Evolutionary conservation across 2,113 vertebrate genomes (phyloP).

Genomic region (Ctenodactylus gundi): DNA sequence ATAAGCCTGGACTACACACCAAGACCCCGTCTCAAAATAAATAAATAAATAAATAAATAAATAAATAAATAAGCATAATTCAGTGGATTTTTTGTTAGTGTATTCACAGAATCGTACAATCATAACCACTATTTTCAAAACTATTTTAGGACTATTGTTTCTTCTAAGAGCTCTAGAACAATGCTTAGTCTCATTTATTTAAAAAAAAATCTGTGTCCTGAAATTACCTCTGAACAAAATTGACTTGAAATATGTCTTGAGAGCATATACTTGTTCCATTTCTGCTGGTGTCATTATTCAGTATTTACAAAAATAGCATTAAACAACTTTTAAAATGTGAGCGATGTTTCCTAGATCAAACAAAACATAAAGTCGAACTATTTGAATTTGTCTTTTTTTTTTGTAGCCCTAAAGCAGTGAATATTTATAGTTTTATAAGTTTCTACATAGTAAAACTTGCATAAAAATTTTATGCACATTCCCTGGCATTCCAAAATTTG

Average conservation of each 20-base stretch:
- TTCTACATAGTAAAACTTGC: neutral
- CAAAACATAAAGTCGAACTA: neutral
- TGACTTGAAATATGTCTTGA: neutral
- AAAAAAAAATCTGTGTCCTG: neutral
- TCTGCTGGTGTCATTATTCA: neutral
- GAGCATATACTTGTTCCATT: neutral
- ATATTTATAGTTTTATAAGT: neutral
- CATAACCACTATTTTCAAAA: neutral
- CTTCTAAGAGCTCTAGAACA: neutral
- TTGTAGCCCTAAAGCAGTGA: neutral
- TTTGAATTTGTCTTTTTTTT: slow-evolving; percentile 3
- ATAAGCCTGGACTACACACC: too few relatives aligned
- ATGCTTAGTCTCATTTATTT: neutral
- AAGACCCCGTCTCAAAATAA: too few relatives aligned
- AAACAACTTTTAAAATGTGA: neutral
- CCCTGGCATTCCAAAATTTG: neutral
- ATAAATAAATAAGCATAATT: too few relatives aligned
- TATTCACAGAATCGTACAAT: neutral
- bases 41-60: too few relatives aligned
- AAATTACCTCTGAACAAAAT: neutral
- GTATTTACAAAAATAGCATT: neutral
- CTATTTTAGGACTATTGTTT: neutral
- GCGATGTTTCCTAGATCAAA: neutral
- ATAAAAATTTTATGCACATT: neutral
- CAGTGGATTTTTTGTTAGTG: neutral